A percentile compares a stretch with the other conserved stretches of the same genome.
Conservation (phyloP, 2,113 vertebrate genomes). For the Uria aalge region DNA sequence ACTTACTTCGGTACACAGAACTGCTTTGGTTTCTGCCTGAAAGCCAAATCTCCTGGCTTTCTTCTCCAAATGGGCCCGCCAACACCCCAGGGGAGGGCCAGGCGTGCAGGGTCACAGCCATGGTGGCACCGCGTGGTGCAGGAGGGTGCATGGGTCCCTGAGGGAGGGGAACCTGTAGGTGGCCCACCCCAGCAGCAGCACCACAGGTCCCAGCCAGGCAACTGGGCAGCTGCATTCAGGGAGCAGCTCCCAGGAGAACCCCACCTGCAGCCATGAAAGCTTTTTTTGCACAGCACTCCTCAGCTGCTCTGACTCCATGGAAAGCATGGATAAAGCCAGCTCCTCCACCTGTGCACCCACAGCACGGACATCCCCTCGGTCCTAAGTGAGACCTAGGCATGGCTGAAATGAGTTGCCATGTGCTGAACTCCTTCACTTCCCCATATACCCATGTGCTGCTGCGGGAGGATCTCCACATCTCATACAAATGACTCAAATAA, state of each 20-base stretch:
- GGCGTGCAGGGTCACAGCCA: neutral
- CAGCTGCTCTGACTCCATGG: neutral
- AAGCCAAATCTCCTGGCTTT: neutral
- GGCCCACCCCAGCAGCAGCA: neutral
- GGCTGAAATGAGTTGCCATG: neutral
- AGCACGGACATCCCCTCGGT: neutral
- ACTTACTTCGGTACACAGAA: neutral
- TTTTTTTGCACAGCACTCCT: neutral
- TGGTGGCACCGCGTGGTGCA: rapidly evolving
- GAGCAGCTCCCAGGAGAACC: neutral
- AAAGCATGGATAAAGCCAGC: neutral
- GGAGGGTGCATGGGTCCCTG: neutral
- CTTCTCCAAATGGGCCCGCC: neutral
- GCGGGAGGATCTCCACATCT: neutral
- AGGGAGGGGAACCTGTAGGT: neutral
- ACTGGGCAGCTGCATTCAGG: neutral
- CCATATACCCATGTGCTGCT: neutral
- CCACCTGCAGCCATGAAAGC: neutral
- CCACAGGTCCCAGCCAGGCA: neutral
- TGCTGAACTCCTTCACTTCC: neutral
- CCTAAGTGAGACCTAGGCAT: neutral
- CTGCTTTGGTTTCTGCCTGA: neutral
- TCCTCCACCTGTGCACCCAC: neutral
- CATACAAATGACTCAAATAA: neutral
- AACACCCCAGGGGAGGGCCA: rapidly evolving